Evolutionary conservation across 2,888 invertebrate genomes (phyloP).

Genomic region (Enchytraeus crypticus): DNA sequence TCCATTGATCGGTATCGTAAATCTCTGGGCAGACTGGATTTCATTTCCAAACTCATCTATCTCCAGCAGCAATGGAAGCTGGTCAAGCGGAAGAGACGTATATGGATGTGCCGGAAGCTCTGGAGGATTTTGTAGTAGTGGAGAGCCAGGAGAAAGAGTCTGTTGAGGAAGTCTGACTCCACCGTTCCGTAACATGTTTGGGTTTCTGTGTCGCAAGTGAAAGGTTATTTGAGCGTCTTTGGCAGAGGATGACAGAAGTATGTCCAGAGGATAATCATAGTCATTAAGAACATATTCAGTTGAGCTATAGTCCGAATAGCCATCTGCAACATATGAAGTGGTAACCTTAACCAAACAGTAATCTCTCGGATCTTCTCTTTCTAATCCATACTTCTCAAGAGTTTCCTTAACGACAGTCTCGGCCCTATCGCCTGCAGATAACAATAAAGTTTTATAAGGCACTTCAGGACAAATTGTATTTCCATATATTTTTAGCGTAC

Average conservation of each 20-base stretch:
- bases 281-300: slow-evolving; percentile 67
- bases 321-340: background rate
- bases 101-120: background rate
- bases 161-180: background rate
- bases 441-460: slow-evolving; percentile 90
- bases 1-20: slow-evolving; percentile 58
- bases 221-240: background rate
- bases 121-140: background rate
- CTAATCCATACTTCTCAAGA: slow-evolving; percentile 89
- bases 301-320: background rate
- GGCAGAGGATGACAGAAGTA: slow-evolving; percentile 44
- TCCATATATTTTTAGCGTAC: slow-evolving; percentile 72
- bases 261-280: slow-evolving; percentile 91
- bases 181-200: background rate
- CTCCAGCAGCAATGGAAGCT: background rate
- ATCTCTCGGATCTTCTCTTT: slow-evolving; percentile 76
- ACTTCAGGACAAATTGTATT: slow-evolving; percentile 90
- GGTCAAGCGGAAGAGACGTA: background rate
- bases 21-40: slow-evolving; percentile 51
- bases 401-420: slow-evolving; percentile 88
- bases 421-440: slow-evolving; percentile 85
- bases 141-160: background rate
- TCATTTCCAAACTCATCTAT: slow-evolving; percentile 46
- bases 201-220: background rate
- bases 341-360: slow-evolving; percentile 89